Evolutionary conservation across 2,888 invertebrate genomes (phyloP).

Genomic region (Sinopyrophorus schimmeli): DNA sequence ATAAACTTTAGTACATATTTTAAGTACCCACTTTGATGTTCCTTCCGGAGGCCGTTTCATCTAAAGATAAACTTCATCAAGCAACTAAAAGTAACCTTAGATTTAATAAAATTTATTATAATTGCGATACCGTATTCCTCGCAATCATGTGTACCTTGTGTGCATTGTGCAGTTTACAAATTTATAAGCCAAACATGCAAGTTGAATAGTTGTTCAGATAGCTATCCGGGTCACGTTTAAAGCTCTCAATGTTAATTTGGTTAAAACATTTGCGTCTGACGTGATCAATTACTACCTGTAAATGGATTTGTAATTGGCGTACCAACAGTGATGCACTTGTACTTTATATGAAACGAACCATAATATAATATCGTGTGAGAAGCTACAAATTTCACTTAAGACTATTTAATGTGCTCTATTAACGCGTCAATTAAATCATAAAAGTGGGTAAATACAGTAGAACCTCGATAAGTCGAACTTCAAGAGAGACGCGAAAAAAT

Average conservation of each 20-base stretch:
- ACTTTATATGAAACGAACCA: constrained; percentile 10
- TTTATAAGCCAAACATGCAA: constrained; percentile 5
- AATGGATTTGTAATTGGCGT: constrained; percentile 22
- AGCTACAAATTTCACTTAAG: background rate
- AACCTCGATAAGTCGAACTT: background rate
- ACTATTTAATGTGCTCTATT: constrained; percentile 7
- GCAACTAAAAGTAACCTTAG: too few relatives aligned
- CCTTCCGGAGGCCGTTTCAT: too few relatives aligned
- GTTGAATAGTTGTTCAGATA: constrained; percentile 3
- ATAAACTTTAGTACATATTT: too few relatives aligned
- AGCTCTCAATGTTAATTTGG: constrained; percentile 18
- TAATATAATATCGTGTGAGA: background rate
- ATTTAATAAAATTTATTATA: too few relatives aligned
- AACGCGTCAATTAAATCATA: background rate
- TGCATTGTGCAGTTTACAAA: background rate
- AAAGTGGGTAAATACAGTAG: background rate
- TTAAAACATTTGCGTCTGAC: constrained; percentile 22
- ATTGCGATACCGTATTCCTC: too few relatives aligned
- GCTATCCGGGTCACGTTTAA: background rate
- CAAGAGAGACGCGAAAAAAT: background rate
- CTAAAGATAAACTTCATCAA: too few relatives aligned
- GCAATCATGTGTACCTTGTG: too few relatives aligned
- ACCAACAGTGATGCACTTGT: constrained; percentile 6
- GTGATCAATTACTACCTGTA: constrained; percentile 16
- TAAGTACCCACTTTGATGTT: too few relatives aligned